These are phyloP conservation scores for Acleris emargana DNA, from an alignment of 2,888 invertebrate species.

Conservation along the genomic window DNA sequence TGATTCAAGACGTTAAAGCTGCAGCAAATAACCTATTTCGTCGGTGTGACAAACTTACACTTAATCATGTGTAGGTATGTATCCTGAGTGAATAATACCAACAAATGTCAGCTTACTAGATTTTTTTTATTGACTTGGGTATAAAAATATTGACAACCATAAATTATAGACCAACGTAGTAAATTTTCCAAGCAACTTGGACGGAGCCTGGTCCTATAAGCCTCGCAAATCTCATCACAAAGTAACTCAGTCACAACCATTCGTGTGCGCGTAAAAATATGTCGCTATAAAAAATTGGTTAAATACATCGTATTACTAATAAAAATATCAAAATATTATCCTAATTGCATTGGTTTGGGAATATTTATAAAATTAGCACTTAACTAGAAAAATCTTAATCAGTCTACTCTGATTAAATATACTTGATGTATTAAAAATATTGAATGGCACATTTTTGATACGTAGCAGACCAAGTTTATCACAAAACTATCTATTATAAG, in stretches of 20 bases:
- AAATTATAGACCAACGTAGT: too few species aligned
- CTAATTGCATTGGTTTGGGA: constrained; percentile 20
- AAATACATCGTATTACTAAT: background rate
- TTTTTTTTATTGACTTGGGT: too few species aligned
- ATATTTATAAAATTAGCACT: constrained; percentile 20
- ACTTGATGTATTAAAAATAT: constrained; percentile 12
- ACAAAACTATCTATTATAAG: constrained; percentile 41
- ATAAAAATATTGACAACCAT: too few species aligned
- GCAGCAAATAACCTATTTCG: constrained; percentile 1
- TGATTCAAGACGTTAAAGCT: constrained; percentile 29
- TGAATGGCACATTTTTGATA: constrained; percentile 28
- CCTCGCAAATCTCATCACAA: constrained; percentile 30
- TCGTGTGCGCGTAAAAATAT: constrained; percentile 22
- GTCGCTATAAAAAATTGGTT: constrained; percentile 1
- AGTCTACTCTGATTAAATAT: constrained; percentile 23
- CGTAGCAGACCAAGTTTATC: background rate
- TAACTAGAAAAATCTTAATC: constrained; percentile 22
- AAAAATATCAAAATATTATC: constrained; percentile 22
- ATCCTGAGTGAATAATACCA: too few species aligned
- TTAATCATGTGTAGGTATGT: too few species aligned
- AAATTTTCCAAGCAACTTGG: too few species aligned
- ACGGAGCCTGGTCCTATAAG: constrained; percentile 9
- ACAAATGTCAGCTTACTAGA: too few species aligned
- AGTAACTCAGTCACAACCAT: constrained; percentile 27
- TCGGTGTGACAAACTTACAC: background rate